Percentiles rank a stretch among this genome's conserved stretches.
Evolutionary conservation across 1,140 invertebrate genomes (phyloP).

Genomic region (Neomicropteryx cornuta): DNA sequence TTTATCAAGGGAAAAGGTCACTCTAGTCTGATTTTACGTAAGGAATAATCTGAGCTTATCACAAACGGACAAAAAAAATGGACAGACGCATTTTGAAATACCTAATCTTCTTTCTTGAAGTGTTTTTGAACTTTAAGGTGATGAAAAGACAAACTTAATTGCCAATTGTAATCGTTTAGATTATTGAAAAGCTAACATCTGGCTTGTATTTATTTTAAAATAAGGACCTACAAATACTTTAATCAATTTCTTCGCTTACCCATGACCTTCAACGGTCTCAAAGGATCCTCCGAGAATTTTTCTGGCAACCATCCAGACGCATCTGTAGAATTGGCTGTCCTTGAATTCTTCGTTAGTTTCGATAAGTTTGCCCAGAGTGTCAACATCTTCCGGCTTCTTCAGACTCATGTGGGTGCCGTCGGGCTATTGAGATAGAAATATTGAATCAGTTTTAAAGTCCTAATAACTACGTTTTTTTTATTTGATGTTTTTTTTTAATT

Average conservation of each 20-base stretch:
- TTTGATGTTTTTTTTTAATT: too few species aligned
- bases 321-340: conserved; percentile 45
- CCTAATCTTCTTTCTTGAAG: too few species aligned
- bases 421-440: conserved; percentile 19
- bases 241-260: conserved; percentile 19
- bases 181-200: too few species aligned
- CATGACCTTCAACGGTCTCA: conserved; percentile 24
- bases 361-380: conserved; percentile 49
- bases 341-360: conserved; percentile 49
- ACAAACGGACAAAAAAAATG: too few species aligned
- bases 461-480: not conserved
- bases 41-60: too few species aligned
- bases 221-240: conserved; percentile 26
- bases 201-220: not conserved
- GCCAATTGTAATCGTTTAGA: too few species aligned
- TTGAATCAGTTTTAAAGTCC: not conserved
- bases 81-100: too few species aligned
- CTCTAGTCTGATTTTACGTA: too few species aligned
- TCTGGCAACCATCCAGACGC: conserved; percentile 36
- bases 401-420: conserved; percentile 32
- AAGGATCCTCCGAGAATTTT: conserved; percentile 43
- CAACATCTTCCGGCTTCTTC: conserved; percentile 31
- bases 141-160: too few species aligned
- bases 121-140: too few species aligned
- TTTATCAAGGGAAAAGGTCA: too few species aligned